Base-by-base conservation (phyloP, 2,888 invertebrate species). In the Eupithecia insigniata region DNA sequence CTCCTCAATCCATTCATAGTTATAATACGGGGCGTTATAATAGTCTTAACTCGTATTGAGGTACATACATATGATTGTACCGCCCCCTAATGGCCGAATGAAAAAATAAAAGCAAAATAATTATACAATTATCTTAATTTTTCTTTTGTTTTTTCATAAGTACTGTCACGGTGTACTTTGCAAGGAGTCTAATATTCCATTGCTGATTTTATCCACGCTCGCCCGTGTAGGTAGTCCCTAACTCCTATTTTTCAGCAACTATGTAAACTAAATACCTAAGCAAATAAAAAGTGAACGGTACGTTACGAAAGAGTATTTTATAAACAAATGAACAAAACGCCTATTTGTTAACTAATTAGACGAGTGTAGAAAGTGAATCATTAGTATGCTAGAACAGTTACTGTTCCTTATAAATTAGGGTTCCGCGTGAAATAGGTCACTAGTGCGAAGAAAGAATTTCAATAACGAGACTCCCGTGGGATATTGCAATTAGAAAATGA, bases 331-430 rank as follows among this genome's bases (percentile, higher is more conserved):
- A 64, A 51, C 68, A 68, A 68, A 70, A 73, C 67, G 30, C 67
- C 46, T n/a, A 68, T 66, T 70, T 66, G 58, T 22, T 28, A 30
- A 68, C 60, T 73, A 73, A 70, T 73, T 70, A 70, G 66, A 55
- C 68, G 68, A 60, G 70, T 66, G 73, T 70, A 67, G 70, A 73
- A 73, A 73, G 73, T 69, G 68, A 66, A 69, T 66, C 68, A 65
- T 67, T 39, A 72, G 66, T 69, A 58, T 73, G 67, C 65, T 30
- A 18, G 64, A 61, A 67, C 51, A 51, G 26, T 26, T 10, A 64
- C 46, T 65, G 58, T 70, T 70, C 51, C 39, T 67, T 67, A 67
- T 43, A 34, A 32, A 22, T 70, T 70, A 61, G 66, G 34, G 70
- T 61, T 51, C 67, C 62, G 62, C 30, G 22, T 34, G 14, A 32